Base-by-base conservation (phyloP, 2,797 vertebrate genomes). In the Gymnothorax javanicus region DNA sequence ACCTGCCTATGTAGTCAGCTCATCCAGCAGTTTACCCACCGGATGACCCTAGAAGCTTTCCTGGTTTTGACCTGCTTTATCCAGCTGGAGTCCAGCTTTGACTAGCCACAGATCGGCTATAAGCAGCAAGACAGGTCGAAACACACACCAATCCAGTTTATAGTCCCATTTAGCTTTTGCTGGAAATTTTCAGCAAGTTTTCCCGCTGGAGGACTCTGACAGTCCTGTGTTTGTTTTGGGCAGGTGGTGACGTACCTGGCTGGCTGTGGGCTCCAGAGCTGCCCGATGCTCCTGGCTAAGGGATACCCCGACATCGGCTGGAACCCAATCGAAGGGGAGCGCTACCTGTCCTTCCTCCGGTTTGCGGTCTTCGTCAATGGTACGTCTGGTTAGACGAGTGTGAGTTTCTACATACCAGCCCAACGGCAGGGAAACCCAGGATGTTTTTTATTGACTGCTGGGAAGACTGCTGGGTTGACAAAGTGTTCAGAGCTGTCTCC, bases 321-420 rank as follows among this genome's bases (percentile, higher is more conserved):
- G 99, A 99, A 99, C 94, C 99, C 99, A n/a, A 99, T 99, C 13
- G 99, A 99, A 93, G 99, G 98, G 77, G 98, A 99, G 89, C 98
- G 99, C 83, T 99, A 99, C 91, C 96, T 99, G 69, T 98, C 98
- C 86, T 99, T 99, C 93, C 91, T 99, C 93, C 95, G 99, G 62
- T 99, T 99, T 93, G 98, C 98, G 0, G 99, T 99, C 90, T 99
- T 99, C 90, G 98, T 99, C 84, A 99, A 99, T 52, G 97, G 99
- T 99, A 96, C 89, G 96, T 94, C 43, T 15, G 25, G 58, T 23
- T 23, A 56, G 59, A 25, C 17, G 8, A 12, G 59, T 8, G 3
- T 0, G 12, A 27, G 56, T 58, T 79, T 82, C 27, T 33, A 0
- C 23, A 11, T n/a, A 9, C 11, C 56, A 54, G 20, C 43, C 17